These are phyloP conservation scores for Drosophila pseudotalamancana DNA, from an alignment of 2,888 invertebrate genomes.

Conservation along the genomic window DNA sequence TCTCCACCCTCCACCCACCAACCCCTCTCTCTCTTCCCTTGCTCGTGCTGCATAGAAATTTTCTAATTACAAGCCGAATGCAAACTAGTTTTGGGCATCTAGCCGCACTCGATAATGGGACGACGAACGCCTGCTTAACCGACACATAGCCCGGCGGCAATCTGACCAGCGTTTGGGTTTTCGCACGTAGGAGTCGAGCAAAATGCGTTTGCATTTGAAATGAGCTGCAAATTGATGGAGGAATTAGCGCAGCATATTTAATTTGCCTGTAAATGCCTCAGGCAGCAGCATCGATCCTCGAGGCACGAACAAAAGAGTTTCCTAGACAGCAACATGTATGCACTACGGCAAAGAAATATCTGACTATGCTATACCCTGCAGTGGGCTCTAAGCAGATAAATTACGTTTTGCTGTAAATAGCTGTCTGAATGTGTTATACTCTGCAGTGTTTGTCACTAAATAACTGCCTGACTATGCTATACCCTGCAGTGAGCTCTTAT, in stretches of 20 bases:
- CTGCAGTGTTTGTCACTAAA: too few relatives aligned
- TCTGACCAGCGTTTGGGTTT: constrained; percentile 34
- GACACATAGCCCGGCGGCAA: constrained; percentile 59
- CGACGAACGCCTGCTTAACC: constrained; percentile 16
- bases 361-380: neutral
- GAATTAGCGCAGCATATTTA: constrained; percentile 79
- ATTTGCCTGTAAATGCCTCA: constrained; percentile 44
- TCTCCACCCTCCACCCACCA: too few relatives aligned
- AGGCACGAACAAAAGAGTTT: neutral
- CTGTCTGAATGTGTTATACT: too few relatives aligned
- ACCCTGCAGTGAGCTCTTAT: too few relatives aligned
- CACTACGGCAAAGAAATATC: neutral
- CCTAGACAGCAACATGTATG: neutral
- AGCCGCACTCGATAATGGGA: neutral
- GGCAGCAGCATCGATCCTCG: constrained; percentile 10
- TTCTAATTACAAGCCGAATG: constrained; percentile 75
- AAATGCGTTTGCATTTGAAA: constrained; percentile 77
- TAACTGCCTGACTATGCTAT: too few relatives aligned
- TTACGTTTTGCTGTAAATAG: too few relatives aligned
- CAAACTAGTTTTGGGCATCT: constrained; percentile 54
- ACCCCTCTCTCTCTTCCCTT: too few relatives aligned
- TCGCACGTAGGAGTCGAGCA: constrained; percentile 57
- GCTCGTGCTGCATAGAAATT: constrained; percentile 58
- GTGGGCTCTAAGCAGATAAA: too few relatives aligned
- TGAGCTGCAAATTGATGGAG: constrained; percentile 79